Evolutionary conservation across 2,113 vertebrate genomes (phyloP), one percentile per base, ranked within the genome.

Genomic region (Boulengeromyrus knoepffleri): DNA sequence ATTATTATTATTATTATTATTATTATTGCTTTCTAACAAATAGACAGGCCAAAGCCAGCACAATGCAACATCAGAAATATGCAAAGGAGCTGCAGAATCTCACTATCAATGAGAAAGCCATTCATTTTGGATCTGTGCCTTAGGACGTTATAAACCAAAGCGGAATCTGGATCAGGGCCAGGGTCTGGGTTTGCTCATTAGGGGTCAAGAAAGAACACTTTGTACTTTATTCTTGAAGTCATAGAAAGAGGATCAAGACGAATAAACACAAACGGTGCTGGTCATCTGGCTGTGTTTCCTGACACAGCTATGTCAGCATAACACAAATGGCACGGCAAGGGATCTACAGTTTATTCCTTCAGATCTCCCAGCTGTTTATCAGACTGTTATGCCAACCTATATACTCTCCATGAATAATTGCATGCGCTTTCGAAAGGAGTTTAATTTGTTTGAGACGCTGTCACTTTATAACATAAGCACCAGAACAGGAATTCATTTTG

Each of bases 401-500:
- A 70, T 70, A 70, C 3, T 12, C 24, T n/a, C 9, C 9, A 87
- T 87, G 13, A 50, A 87, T 53, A 58, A 87, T 87, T 50, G 27
- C 21, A 27, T 31, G 85, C 0, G 31, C 27, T 36, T 52, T n/a
- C 17, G 12, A 39, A 88, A 47, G 56, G 17, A 49, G 13, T 39
- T 89, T 89, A 88, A 85, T 85, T 85, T 85, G 83, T 85, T 85
- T 45, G 83, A 85, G 83, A 46, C 27, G 46, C 12, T n/a, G 46
- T 89, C 58, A 87, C 47, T 56, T 52, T 86, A 46, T 77, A 39
- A 36, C n/a, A 58, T 52, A 77, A 87, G 58, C 5, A 58, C 36
- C 46, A 39, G 49, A 47, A 77, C 87, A 42, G 49, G 62, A 90
- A 85, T 85, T 85, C 53, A 83, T 90, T 90, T 90, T 88, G 88